These are phyloP conservation scores for Lepidurus packardi DNA, from an alignment of 1,140 invertebrate genomes.

Conservation along the genomic window DNA sequence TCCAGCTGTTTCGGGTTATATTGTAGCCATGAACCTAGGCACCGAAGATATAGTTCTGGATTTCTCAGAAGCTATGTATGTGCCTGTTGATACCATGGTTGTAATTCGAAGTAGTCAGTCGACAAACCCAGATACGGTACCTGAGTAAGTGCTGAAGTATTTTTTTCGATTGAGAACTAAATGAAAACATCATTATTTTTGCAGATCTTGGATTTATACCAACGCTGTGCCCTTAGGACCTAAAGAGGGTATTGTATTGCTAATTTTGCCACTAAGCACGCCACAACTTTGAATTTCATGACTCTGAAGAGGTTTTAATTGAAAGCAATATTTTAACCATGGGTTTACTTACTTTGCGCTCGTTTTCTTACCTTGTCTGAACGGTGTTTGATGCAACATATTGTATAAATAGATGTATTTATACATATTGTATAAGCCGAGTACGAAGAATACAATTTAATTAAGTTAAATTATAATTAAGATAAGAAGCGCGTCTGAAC, in stretches of 20 bases:
- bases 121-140: slow-evolving; percentile 1
- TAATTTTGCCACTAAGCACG: not conserved
- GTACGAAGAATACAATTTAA: too few species aligned
- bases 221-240: slow-evolving; percentile 36
- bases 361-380: too few species aligned
- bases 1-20: slow-evolving; percentile 22
- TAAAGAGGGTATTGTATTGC: slow-evolving; percentile 38
- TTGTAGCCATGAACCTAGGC: slow-evolving; percentile 30
- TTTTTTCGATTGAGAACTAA: not conserved
- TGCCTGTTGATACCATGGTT: slow-evolving; percentile 23
- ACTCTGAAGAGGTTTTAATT: too few species aligned
- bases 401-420: too few species aligned
- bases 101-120: slow-evolving; percentile 26
- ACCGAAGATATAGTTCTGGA: slow-evolving; percentile 2
- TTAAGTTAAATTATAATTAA: too few species aligned
- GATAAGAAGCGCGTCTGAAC: too few species aligned
- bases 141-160: slow-evolving; percentile 6
- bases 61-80: not conserved
- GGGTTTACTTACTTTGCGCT: too few species aligned
- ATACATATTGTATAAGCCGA: too few species aligned
- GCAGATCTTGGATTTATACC: slow-evolving; percentile 36
- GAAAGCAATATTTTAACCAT: too few species aligned
- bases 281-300: not conserved
- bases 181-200: not conserved
- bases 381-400: too few species aligned